Evolutionary conservation across 1,140 invertebrate genomes (phyloP), one percentile per base, ranked within the genome.

Genomic region (Glossosoma conforme): DNA sequence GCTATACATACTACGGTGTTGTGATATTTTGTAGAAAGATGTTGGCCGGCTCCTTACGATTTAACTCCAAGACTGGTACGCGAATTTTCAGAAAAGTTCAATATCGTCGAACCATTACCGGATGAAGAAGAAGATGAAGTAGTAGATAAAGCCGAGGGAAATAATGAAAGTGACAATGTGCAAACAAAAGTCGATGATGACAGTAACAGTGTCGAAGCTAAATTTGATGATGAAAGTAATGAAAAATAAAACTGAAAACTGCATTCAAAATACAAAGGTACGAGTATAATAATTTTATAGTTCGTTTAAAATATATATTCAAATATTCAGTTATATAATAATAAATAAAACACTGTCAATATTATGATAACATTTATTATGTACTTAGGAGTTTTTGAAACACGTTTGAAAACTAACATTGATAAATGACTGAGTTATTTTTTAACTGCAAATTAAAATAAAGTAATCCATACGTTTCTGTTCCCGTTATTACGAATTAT

Each of bases 41-140:
- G 56, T 30, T 58, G 56, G 56, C 56, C 56, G 5, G 36, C 52
- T 9, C 47, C 51, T 1, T 54, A 32, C 15, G 56, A 58, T 46
- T 58, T 58, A 22, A 54, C 56, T 15, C 56, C 56, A 10, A 13
- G 40, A n/a, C n/a, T n/a, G n/a, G n/a, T n/a, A n/a, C 10, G 17
- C 11, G 14, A 43, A 30, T 30, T 13, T 37, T 14, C 14, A 43
- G 10, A 30, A 42, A 13, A 22, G 20, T 6, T 25, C 36, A 13
- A 17, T 37, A 19, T 56, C 10, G 47, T 43, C 13, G 40, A 47
- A 13, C 24, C 40, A 11, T 33, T 49, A 6, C 33, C 45, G n/a
- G 40, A 43, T 19, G 51, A 53, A 24, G 15, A 18, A 22, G 35
- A 35, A 13, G n/a, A 22, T 15, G 33, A 35, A 15, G 20, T 44